Evolutionary conservation across 2,797 vertebrate species (phyloP), one percentile per base, ranked within the genome.

Genomic region (Syncerus caffer): DNA sequence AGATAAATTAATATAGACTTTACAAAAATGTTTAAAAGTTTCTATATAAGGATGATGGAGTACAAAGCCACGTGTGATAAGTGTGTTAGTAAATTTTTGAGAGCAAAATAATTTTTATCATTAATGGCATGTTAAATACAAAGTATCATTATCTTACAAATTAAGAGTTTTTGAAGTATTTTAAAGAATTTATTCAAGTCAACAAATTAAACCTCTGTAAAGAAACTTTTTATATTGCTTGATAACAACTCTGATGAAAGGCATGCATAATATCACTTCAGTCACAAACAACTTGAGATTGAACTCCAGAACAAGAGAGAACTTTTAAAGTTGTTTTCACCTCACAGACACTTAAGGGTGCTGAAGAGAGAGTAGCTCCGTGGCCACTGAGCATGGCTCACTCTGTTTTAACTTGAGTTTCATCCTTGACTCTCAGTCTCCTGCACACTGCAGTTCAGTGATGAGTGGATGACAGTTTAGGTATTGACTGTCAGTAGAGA

Each of bases 171-270:
- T 96, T 95, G 79, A 93, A 96, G 80, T 89, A 85, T 85, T 96
- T 95, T 86, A 91, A 94, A 97, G 96, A 93, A 96, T 96, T 76
- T 64, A 94, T 92, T 97, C 79, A 91, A 78, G 64, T 95, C 93
- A 86, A 88, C 51, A 67, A 90, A 88, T 96, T 95, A 96, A 96
- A 60, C 47, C 42, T 53, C 29, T 82, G 53, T 92, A 91, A 31
- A 94, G 14, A 93, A 80, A 87, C n/a, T 71, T 97, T 79, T 85
- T 71, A 17, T 88, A 74, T 79, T 95, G 51, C 62, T 88, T 97
- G 15, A 84, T 85, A 93, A 78, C 85, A 64, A 96, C n/a, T 91
- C 23, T 74, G 95, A 90, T 85, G 57, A 97, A 93, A 95, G 47
- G 31, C 60, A 88, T 79, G 15, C 9, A 25, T 88, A 91, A 88